Base-by-base conservation (phyloP, 2,888 invertebrate species). In the Monopis laevigella region DNA sequence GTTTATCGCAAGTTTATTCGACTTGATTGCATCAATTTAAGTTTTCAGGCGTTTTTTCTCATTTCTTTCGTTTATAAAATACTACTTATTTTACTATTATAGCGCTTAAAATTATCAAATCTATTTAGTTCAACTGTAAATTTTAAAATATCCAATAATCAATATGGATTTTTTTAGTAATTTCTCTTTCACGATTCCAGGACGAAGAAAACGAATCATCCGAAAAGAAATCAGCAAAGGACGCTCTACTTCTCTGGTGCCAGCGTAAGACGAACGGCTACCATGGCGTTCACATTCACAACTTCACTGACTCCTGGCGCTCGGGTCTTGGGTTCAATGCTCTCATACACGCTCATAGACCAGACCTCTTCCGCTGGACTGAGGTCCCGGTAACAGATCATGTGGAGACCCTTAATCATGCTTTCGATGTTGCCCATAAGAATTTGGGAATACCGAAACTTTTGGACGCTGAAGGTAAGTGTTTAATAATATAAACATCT, bases 171-270 rank as follows among this genome's bases (percentile, higher is more conserved):
- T n/a, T n/a, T n/a, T n/a, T n/a, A n/a, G n/a, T n/a, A n/a, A n/a
- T n/a, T n/a, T n/a, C n/a, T n/a, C n/a, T n/a, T n/a, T n/a, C n/a
- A n/a, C n/a, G n/a, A n/a, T n/a, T n/a, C n/a, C 53, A 93, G 92
- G 96, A 96, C 62, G 96, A 96, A 80, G 95, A 96, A 62, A 94
- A 95, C 63, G 96, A 93, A 66, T 95, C 95, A 49, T 95, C 96
- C 18, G 98, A 98, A 78, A 97, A 97, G 84, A 96, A 95, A 74
- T 98, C 98, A 1, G 98, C 98, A 51, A 99, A 98, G 84, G 99
- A 99, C 77, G 98, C 98, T 3, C 81, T 99, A 47, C 84, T 99
- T 39, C 84, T 99, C 52, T 99, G 99, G 99, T 98, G 98, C 64
- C 98, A 99, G 80, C 86, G 98, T 41, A 98, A 97, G 82, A 99